These are phyloP conservation scores for Dascillus cervinus DNA, from an alignment of 2,888 invertebrate species.

Conservation along the genomic window DNA sequence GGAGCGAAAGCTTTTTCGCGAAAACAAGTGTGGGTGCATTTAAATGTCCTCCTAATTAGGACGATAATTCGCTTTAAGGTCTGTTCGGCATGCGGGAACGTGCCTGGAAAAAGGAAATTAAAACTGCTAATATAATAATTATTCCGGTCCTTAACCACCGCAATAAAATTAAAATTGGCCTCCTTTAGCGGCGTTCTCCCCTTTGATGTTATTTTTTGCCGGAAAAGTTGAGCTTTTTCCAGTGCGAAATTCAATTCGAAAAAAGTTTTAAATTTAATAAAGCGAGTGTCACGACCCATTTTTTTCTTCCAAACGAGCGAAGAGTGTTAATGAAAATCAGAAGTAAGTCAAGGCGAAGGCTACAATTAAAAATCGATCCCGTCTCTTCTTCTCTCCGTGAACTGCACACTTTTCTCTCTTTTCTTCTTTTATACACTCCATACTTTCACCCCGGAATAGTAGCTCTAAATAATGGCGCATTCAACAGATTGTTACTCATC, in stretches of 20 bases:
- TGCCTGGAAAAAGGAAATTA: slow-evolving; percentile 27
- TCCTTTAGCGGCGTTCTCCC: slow-evolving; percentile 26
- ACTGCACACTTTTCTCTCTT: too few species aligned
- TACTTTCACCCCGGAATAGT: slow-evolving; percentile 22
- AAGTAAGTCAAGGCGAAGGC: slow-evolving; percentile 46
- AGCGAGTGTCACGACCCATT: slow-evolving; percentile 23
- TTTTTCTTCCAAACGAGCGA: too few species aligned
- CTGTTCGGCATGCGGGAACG: slow-evolving; percentile 30
- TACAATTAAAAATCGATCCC: slow-evolving; percentile 47
- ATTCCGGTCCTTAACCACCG: slow-evolving; percentile 35
- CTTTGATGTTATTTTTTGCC: too few species aligned
- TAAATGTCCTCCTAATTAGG: too few species aligned
- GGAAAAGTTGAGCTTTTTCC: too few species aligned
- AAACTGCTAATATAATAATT: slow-evolving; percentile 36
- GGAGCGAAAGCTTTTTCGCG: too few species aligned
- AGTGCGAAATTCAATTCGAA: too few species aligned
- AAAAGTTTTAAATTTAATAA: too few species aligned
- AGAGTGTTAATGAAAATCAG: slow-evolving; percentile 41
- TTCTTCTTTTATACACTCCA: slow-evolving; percentile 28
- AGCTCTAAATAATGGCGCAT: slow-evolving; percentile 41
- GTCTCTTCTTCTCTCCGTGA: too few species aligned
- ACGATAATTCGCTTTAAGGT: slow-evolving; percentile 25
- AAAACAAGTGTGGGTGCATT: too few species aligned
- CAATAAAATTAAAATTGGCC: slow-evolving; percentile 37
- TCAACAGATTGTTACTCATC: slow-evolving; percentile 44